These are phyloP conservation scores for Eonycteris spelaea DNA, from an alignment of 2,113 vertebrate species.

Conservation along the genomic window DNA sequence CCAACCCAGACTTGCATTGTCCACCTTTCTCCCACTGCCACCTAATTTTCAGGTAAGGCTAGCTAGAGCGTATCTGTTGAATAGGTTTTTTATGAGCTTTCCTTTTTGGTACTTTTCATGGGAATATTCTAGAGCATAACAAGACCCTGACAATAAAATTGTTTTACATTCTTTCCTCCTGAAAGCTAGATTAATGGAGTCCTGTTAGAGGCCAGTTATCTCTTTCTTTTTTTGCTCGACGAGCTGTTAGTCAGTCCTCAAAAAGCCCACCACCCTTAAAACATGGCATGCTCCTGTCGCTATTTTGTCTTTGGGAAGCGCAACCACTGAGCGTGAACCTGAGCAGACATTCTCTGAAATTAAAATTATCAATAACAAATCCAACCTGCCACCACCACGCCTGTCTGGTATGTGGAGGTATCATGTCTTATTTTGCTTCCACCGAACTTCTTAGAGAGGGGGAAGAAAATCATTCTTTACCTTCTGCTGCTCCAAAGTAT, in stretches of 20 bases:
- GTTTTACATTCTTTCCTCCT: background rate
- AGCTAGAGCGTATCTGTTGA: background rate
- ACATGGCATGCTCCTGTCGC: fast-evolving
- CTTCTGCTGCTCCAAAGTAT: background rate
- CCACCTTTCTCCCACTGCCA: background rate
- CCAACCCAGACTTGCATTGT: background rate
- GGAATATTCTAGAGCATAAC: background rate
- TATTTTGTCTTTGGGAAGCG: background rate
- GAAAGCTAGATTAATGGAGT: background rate
- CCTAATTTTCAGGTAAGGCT: background rate
- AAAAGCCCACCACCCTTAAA: background rate
- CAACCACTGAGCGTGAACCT: background rate
- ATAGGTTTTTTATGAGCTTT: background rate
- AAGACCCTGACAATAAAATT: background rate
- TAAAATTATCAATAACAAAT: background rate
- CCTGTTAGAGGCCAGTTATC: background rate
- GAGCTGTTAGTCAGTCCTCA: background rate
- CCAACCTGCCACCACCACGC: background rate
- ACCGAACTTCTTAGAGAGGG: background rate
- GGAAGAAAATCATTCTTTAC: background rate
- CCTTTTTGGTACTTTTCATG: background rate
- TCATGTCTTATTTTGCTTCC: background rate
- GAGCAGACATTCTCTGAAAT: background rate
- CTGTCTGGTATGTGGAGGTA: background rate
- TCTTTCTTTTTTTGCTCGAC: background rate